Evolutionary conservation across 1,140 invertebrate genomes (phyloP).

Genomic region (Drosophila busckii): DNA sequence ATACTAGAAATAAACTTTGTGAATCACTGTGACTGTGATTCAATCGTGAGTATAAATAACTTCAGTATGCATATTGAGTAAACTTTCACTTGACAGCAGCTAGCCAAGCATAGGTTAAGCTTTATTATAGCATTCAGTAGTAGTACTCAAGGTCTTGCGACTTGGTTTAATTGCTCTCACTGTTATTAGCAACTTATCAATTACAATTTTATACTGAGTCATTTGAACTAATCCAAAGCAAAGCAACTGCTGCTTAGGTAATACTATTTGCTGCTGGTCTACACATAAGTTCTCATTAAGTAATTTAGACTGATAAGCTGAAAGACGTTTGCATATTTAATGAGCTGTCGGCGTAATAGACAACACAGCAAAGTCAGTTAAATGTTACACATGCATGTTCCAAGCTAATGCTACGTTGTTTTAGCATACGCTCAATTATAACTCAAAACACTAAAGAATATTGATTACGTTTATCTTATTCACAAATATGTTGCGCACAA

Average conservation of each 20-base stretch:
- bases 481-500: constrained; percentile 20
- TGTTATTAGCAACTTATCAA: constrained; percentile 8
- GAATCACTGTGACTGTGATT: constrained; percentile 18
- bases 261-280: constrained; percentile 2
- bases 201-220: constrained; percentile 14
- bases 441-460: too few species aligned
- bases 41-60: too few species aligned
- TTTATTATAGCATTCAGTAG: too few species aligned
- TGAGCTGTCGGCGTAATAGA: too few species aligned
- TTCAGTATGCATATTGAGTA: too few species aligned
- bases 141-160: too few species aligned
- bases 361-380: too few species aligned
- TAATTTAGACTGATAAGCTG: constrained; percentile 20
- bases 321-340: constrained; percentile 1
- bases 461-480: constrained; percentile 1
- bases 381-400: too few species aligned
- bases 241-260: constrained; percentile 1
- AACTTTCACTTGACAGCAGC: too few species aligned
- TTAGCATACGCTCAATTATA: too few species aligned
- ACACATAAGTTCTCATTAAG: constrained; percentile 15
- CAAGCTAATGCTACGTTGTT: too few species aligned
- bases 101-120: too few species aligned
- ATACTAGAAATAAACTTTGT: constrained; percentile 11
- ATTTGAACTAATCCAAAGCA: constrained; percentile 2
- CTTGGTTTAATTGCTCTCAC: background rate